These are phyloP conservation scores for Luidia sarsii DNA, from an alignment of 53 echinoderm and acorn worm genomes.

Conservation along the genomic window DNA sequence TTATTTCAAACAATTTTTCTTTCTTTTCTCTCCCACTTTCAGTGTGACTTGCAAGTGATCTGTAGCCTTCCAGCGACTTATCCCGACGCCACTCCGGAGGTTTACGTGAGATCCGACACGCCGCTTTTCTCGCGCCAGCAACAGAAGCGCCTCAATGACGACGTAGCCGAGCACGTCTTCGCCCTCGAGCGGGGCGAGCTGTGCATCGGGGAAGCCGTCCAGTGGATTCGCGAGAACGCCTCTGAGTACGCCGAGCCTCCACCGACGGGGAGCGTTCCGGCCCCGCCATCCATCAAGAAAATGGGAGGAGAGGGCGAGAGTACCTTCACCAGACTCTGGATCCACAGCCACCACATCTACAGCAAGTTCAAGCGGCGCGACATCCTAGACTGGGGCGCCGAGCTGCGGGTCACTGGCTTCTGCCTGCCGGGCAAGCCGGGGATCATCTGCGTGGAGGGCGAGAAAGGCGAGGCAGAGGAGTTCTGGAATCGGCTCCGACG, in stretches of 20 bases:
- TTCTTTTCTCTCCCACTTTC: background rate
- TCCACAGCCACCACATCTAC: conserved; percentile 95
- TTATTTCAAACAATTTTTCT: background rate
- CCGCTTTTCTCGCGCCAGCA: conserved; percentile 66
- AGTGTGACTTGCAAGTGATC: conserved; percentile 71
- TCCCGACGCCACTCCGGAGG: conserved; percentile 69
- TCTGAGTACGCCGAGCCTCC: conserved; percentile 51
- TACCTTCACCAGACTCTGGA: conserved; percentile 88
- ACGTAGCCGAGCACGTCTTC: conserved; percentile 63
- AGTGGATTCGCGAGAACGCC: conserved; percentile 87
- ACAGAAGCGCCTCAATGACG: conserved; percentile 79
- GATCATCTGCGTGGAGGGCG: conserved; percentile 92
- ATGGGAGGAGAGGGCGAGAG: conserved; percentile 46
- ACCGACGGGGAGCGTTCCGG: background rate
- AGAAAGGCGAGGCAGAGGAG: conserved; percentile 75
- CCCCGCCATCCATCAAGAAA: conserved; percentile 28
- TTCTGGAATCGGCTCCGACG: conserved; percentile 83
- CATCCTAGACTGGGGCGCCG: conserved; percentile 79
- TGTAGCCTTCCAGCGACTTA: conserved; percentile 72
- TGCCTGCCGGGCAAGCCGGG: conserved; percentile 96
- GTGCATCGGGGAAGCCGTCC: conserved; percentile 74
- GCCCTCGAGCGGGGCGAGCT: conserved; percentile 77
- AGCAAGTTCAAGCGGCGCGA: conserved; percentile 89
- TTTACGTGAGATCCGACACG: conserved; percentile 62
- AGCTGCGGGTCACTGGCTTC: conserved; percentile 79